Evolutionary conservation across 2,113 vertebrate genomes (phyloP).

Genomic region (Proterorhinus semilunaris): DNA sequence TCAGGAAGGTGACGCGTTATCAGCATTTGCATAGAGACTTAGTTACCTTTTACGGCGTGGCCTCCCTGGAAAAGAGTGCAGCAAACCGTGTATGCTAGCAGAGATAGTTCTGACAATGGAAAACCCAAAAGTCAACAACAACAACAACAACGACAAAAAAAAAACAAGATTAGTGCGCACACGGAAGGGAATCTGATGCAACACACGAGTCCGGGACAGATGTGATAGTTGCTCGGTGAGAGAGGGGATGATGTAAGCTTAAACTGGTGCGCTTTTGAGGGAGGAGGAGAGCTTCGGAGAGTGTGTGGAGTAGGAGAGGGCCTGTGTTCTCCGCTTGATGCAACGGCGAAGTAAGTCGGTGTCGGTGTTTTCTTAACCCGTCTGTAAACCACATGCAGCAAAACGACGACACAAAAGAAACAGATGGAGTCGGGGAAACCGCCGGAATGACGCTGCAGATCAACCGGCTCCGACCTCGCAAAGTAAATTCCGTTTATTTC

Average conservation of each 20-base stretch:
- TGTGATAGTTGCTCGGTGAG: background rate
- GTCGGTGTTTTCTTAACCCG: background rate
- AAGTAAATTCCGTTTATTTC: too few relatives aligned
- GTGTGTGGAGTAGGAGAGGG: background rate
- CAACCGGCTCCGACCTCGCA: too few relatives aligned
- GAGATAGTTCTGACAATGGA: too few relatives aligned
- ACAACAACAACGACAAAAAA: background rate
- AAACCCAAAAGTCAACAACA: too few relatives aligned
- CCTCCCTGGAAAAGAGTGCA: too few relatives aligned
- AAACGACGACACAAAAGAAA: too few relatives aligned
- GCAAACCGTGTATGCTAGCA: too few relatives aligned
- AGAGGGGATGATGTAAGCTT: background rate
- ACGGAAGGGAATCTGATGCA: background rate
- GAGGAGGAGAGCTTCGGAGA: background rate
- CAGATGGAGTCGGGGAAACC: background rate
- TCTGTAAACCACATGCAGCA: background rate
- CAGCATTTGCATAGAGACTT: background rate
- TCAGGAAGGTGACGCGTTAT: background rate
- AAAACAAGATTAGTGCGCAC: background rate
- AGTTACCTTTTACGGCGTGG: too few relatives aligned
- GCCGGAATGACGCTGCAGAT: background rate
- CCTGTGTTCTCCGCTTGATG: background rate
- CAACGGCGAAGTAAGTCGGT: background rate
- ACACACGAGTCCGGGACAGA: background rate
- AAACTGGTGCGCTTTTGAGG: background rate